phyloP scores from a whole-genome alignment of 2,797 vertebrate genomes.

The Clarias platycephalus region DNA sequence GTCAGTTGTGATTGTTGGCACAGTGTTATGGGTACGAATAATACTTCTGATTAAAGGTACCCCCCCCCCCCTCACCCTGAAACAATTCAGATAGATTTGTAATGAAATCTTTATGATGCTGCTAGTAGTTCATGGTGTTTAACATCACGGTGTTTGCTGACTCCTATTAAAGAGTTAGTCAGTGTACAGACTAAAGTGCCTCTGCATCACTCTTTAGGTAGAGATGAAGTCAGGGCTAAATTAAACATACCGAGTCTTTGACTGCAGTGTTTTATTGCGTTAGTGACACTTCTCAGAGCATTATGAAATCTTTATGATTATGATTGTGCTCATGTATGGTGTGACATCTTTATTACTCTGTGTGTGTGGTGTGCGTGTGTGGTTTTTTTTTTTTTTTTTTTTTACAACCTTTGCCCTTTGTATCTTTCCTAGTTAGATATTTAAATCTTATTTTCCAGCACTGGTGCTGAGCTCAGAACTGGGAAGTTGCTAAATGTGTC shows the following conservation, averaged over 20 bases:
- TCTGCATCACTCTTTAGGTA: neutral
- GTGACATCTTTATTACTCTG: conserved; percentile 9
- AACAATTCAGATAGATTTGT: neutral
- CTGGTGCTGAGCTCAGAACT: neutral
- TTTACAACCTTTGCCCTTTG: conserved; percentile 9
- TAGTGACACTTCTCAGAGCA: neutral
- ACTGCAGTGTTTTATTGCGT: neutral
- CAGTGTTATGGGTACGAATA: neutral
- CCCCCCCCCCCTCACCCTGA: too few relatives aligned
- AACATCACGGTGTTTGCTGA: neutral
- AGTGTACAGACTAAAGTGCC: too few relatives aligned
- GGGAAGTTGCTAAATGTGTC: conserved; percentile 30
- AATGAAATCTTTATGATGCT: too few relatives aligned
- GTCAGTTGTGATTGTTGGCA: neutral
- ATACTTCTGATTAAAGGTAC: neutral
- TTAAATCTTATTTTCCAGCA: conserved; percentile 18
- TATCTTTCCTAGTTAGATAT: conserved; percentile 27
- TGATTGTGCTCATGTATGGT: neutral
- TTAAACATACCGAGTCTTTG: too few relatives aligned
- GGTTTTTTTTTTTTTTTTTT: neutral
- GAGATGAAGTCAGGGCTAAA: neutral
- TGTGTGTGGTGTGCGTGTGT: neutral
- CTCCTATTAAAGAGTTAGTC: neutral
- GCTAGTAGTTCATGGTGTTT: neutral
- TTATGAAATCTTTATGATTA: too few relatives aligned